phyloP scores from a whole-genome alignment of 2,113 vertebrate genomes.

The Dasyornis broadbenti region DNA sequence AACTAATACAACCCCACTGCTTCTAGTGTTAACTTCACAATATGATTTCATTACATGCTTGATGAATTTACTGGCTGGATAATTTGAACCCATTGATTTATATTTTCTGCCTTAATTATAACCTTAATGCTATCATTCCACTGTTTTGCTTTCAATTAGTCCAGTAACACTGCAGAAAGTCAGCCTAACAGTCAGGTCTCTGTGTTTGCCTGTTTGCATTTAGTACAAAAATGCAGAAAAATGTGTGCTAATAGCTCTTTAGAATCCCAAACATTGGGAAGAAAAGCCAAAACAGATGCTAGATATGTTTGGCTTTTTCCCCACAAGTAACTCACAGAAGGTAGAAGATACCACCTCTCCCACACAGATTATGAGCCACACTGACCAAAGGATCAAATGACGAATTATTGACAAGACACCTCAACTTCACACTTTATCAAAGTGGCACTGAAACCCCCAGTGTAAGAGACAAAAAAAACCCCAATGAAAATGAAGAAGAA shows the following conservation, averaged over 20 bases:
- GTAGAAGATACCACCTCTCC: neutral
- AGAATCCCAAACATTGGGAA: neutral
- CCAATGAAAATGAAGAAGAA: neutral
- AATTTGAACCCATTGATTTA: slow-evolving; percentile 20
- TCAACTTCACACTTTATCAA: neutral
- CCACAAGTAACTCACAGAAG: neutral
- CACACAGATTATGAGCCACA: neutral
- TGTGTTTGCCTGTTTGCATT: neutral
- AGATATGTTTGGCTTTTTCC: neutral
- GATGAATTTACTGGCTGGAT: neutral
- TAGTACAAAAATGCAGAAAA: neutral
- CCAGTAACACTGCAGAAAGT: neutral
- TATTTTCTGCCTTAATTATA: neutral
- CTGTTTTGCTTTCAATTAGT: neutral
- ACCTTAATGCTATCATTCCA: neutral
- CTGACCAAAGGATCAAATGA: neutral
- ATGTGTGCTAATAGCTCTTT: neutral
- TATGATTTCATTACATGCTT: neutral
- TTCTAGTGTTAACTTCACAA: neutral
- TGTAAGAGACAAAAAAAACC: neutral
- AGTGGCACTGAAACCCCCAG: neutral
- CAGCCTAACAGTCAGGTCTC: neutral
- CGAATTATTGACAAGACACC: neutral
- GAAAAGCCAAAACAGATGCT: neutral
- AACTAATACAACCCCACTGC: neutral